Conservation (phyloP, 2,113 vertebrate genomes). For the Forbesichthys papilliferus region DNA sequence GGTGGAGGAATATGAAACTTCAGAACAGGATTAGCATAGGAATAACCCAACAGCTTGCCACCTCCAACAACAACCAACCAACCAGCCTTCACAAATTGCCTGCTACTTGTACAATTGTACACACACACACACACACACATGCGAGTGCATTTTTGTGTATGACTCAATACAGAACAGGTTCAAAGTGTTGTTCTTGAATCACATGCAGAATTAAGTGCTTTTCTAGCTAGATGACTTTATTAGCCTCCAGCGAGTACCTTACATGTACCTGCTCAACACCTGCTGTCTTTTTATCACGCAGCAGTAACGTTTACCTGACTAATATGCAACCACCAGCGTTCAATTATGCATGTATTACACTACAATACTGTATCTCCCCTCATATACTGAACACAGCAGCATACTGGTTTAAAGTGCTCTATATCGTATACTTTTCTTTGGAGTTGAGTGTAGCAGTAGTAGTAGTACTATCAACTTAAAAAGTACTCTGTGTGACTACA, state of each 20-base stretch:
- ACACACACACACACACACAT: not conserved
- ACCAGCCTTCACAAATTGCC: not conserved
- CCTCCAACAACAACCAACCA: constrained; percentile 6
- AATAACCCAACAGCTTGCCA: constrained; percentile 25
- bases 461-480: too few relatives aligned
- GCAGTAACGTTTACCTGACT: constrained; percentile 6
- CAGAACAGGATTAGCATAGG: constrained; percentile 43
- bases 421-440: too few relatives aligned
- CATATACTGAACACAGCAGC: too few relatives aligned
- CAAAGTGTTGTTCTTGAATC: constrained; percentile 1
- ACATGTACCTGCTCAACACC: constrained; percentile 24
- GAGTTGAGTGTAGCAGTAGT: too few relatives aligned
- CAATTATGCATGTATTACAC: too few relatives aligned
- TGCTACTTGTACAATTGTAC: too few relatives aligned
- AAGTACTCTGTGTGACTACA: not conserved
- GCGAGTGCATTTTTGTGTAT: constrained; percentile 2
- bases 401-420: too few relatives aligned
- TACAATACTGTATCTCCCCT: too few relatives aligned
- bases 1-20: constrained; percentile 23
- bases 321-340: not conserved
- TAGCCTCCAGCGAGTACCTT: not conserved
- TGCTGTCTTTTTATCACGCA: constrained; percentile 11
- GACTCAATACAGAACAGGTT: not conserved
- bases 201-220: not conserved
- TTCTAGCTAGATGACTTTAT: not conserved